Conservation (phyloP, 2,113 vertebrate species). For the Campylomormyrus numenius region DNA sequence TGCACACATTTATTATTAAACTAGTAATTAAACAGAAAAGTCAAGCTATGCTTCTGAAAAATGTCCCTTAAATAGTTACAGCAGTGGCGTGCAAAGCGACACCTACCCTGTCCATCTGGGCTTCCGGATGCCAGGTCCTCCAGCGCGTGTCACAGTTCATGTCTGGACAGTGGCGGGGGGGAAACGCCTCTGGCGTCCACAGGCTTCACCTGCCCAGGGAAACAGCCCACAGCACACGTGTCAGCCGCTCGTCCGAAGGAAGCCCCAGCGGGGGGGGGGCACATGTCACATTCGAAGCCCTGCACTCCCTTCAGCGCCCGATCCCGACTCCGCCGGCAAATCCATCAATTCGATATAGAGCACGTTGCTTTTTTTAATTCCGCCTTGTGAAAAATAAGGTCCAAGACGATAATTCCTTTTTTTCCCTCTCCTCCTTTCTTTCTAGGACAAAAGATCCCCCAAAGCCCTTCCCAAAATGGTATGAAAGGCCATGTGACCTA, state of each 20-base stretch:
- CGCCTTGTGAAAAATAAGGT: conserved; percentile 11
- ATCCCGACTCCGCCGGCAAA: conserved; percentile 16
- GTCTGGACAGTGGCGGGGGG: conserved; percentile 32
- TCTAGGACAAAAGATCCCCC: conserved; percentile 47
- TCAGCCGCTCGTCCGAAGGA: neutral
- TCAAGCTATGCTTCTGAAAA: neutral
- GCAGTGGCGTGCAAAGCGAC: neutral
- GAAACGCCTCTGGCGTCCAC: conserved; percentile 34
- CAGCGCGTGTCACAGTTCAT: conserved; percentile 7
- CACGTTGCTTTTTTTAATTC: conserved; percentile 27
- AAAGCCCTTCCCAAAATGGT: conserved; percentile 64
- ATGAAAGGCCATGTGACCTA: conserved; percentile 62
- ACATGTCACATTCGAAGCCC: conserved; percentile 51
- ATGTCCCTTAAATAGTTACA: neutral
- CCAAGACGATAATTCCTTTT: conserved; percentile 14
- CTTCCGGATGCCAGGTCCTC: conserved; percentile 28
- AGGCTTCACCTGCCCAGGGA: conserved; percentile 61
- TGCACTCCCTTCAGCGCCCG: conserved; percentile 48
- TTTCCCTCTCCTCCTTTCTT: neutral
- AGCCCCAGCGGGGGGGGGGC: conserved; percentile 43
- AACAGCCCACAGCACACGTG: conserved; percentile 45
- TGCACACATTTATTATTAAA: neutral
- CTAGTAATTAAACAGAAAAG: neutral
- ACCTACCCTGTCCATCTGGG: conserved; percentile 67
- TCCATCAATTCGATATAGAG: conserved; percentile 27